Evolutionary conservation across 2,797 vertebrate genomes (phyloP), one percentile per base, ranked within the genome.

Genomic region (Enoplosus armatus): DNA sequence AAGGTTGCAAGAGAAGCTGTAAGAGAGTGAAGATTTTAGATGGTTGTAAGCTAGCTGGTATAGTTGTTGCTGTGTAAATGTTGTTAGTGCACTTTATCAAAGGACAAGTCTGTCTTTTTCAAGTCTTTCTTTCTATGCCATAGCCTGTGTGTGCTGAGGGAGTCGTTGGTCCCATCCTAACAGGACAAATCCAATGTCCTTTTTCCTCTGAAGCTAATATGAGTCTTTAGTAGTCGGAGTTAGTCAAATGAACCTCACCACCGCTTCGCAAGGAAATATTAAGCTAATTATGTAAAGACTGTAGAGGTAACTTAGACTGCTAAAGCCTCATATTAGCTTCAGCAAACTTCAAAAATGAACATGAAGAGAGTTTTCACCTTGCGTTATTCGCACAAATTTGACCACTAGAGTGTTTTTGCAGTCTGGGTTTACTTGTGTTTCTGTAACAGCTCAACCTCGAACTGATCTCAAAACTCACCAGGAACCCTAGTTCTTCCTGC

Each of bases 1-100:
- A 77, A 48, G 26, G 24, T 27, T 63, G 56, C 14, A 70, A 68
- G 60, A 48, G 74, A 85, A 26, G 61, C 33, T 74, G 69, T 29
- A 75, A 80, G 78, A 73, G 58, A 72, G 72, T 70, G 56, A 72
- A 79, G 68, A 84, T 86, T 81, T 79, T 51, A 55, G 50, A 76
- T 72, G 65, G 29, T 75, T 79, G 47, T n/a, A 62, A 62, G 56
- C 54, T 59, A 77, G 67, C 78, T 58, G 43, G 39, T 53, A 56
- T 39, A 73, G 45, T 61, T 43, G n/a, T 79, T 77, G 43, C 55
- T 66, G 39, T 74, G 50, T 54, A 63, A 80, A 76, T 50, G 58
- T 65, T 0, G 4, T 74, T 37, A 33, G 58, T 10, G 35, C 31
- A 27, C 65, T 68, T 63, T 64, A 50, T 35, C 41, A 50, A 77